Conservation (phyloP, 2,113 vertebrate species). For the Guaruba guarouba region DNA sequence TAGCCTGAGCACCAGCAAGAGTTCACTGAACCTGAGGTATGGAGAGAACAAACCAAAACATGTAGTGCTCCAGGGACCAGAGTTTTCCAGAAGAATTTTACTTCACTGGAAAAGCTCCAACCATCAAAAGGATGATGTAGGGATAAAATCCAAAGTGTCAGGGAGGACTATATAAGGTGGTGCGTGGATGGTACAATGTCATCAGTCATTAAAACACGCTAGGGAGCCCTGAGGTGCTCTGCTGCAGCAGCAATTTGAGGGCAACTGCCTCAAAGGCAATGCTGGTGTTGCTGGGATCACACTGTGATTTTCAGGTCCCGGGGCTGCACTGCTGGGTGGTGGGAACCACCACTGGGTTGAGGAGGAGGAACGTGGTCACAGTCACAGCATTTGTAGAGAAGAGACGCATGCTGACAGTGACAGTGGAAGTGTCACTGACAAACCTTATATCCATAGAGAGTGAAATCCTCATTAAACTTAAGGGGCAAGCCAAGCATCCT, state of each 20-base stretch:
- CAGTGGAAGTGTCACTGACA: neutral
- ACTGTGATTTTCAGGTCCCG: neutral
- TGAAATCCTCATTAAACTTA: neutral
- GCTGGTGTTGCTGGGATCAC: neutral
- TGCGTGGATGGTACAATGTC: accelerated
- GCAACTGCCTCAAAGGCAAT: neutral
- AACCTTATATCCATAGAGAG: neutral
- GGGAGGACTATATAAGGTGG: constrained; percentile 1
- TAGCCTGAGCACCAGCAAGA: accelerated
- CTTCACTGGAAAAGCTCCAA: neutral
- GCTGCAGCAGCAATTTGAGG: neutral
- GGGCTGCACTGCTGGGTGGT: neutral
- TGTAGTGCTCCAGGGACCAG: neutral
- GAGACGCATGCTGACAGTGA: accelerated
- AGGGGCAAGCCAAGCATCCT: neutral
- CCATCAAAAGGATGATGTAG: neutral
- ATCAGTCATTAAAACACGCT: neutral
- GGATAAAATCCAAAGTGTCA: neutral
- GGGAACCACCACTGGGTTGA: neutral
- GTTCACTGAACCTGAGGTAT: neutral
- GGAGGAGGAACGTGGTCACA: neutral
- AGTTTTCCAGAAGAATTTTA: neutral
- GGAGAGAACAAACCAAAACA: neutral
- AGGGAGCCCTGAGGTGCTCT: neutral
- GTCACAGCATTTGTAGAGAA: neutral